A percentile compares a stretch with the other conserved stretches of the same genome.
Evolutionary conservation across 2,113 vertebrate species (phyloP).

Genomic region (Phoenicopterus ruber): DNA sequence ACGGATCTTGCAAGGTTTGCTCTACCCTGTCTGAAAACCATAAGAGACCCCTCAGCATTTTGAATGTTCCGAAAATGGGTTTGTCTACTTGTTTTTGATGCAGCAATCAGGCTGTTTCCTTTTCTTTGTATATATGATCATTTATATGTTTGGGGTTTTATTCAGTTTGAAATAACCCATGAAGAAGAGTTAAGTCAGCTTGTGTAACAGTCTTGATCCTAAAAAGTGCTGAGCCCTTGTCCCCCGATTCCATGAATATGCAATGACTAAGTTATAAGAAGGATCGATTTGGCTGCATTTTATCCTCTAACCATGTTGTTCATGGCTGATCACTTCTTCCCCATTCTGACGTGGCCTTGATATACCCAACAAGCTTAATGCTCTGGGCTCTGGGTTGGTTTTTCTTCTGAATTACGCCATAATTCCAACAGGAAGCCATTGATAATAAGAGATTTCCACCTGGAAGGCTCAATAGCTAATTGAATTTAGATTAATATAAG

Average conservation of each 20-base stretch:
- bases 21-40: not conserved
- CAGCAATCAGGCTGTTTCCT: not conserved
- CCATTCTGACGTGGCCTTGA: not conserved
- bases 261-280: not conserved
- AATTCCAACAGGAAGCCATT: conserved; percentile 1
- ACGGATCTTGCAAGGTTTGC: not conserved
- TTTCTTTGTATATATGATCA: not conserved
- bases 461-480: not conserved
- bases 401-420: not conserved
- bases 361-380: not conserved
- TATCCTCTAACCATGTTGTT: not conserved
- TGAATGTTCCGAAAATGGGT: not conserved
- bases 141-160: not conserved
- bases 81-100: not conserved
- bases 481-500: conserved; percentile 21
- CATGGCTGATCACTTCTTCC: not conserved
- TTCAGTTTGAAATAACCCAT: not conserved
- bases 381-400: not conserved
- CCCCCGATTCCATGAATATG: not conserved
- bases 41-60: not conserved
- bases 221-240: not conserved
- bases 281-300: not conserved
- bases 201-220: not conserved
- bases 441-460: not conserved
- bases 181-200: not conserved